Percentiles rank a stretch among this genome's conserved stretches.
Conservation (phyloP, 2,113 vertebrate species). For the Actenoides hombroni region DNA sequence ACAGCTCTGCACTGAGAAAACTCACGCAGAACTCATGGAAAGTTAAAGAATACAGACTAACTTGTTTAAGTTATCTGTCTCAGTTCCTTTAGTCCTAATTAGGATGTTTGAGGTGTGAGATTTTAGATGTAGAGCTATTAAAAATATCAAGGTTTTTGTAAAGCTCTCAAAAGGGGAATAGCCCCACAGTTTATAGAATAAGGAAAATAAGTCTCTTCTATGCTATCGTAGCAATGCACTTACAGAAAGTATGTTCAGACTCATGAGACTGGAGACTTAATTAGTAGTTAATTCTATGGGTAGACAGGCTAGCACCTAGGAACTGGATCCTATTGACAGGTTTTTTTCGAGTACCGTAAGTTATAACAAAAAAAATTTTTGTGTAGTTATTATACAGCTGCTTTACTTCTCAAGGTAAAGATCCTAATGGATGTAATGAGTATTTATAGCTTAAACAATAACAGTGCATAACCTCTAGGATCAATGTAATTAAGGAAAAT, state of each 20-base stretch:
- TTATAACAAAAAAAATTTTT: not conserved
- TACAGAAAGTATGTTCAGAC: not conserved
- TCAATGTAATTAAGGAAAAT: constrained; percentile 65
- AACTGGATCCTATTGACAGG: not conserved
- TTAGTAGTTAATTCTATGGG: not conserved
- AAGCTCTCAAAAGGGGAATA: not conserved
- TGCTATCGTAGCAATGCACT: not conserved
- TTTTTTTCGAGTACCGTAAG: not conserved
- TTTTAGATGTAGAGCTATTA: not conserved
- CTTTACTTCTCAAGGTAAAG: not conserved
- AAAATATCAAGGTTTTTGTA: not conserved
- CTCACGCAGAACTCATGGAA: not conserved
- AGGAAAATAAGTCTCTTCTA: not conserved
- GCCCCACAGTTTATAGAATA: not conserved
- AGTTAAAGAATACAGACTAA: not conserved
- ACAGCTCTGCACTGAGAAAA: not conserved
- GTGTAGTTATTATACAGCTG: not conserved
- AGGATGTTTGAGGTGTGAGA: not conserved
- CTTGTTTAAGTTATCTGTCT: not conserved
- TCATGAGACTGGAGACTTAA: not conserved
- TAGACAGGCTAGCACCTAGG: not conserved
- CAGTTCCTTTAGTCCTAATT: not conserved
- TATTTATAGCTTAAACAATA: constrained; percentile 49
- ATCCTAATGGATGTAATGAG: constrained; percentile 9
- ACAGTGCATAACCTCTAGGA: constrained; percentile 15